These are phyloP conservation scores for Stenodema calcarata DNA, from an alignment of 2,888 invertebrate species.

Conservation along the genomic window DNA sequence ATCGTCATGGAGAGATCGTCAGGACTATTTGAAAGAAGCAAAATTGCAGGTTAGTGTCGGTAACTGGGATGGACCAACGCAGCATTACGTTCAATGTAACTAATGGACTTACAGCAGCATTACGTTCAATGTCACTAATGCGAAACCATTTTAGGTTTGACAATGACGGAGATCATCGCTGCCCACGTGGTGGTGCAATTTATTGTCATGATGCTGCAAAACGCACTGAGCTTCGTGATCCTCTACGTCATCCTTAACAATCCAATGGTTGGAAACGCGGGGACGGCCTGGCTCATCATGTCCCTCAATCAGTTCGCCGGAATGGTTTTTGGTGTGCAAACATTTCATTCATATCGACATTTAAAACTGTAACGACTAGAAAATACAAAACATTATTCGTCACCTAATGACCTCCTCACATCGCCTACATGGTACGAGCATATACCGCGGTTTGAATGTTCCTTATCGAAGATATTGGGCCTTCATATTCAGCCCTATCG, in stretches of 20 bases:
- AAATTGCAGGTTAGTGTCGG: slow-evolving; percentile 49
- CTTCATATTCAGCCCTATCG: too few species aligned
- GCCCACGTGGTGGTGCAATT: slow-evolving; percentile 58
- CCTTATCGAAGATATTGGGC: too few species aligned
- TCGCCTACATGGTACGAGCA: too few species aligned
- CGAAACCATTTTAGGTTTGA: slow-evolving; percentile 55
- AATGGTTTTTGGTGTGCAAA: slow-evolving; percentile 57
- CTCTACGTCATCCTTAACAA: slow-evolving; percentile 57
- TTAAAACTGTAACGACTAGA: too few species aligned
- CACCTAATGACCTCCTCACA: too few species aligned
- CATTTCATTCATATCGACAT: too few species aligned
- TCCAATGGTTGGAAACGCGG: slow-evolving; percentile 55
- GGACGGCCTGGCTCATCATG: slow-evolving; percentile 55
- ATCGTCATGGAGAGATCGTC: slow-evolving; percentile 54
- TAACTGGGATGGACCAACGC: too few species aligned
- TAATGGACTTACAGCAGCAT: too few species aligned
- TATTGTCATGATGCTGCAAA: slow-evolving; percentile 58
- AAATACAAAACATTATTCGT: too few species aligned
- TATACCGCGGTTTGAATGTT: too few species aligned
- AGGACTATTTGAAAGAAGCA: slow-evolving; percentile 53
- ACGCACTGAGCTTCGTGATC: slow-evolving; percentile 57
- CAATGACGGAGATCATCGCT: slow-evolving; percentile 57
- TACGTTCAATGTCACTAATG: too few species aligned
- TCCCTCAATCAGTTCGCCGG: slow-evolving; percentile 57
- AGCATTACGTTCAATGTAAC: too few species aligned